Evolutionary conservation across 2,888 invertebrate genomes (phyloP).

Genomic region (Trisateles emortualis): DNA sequence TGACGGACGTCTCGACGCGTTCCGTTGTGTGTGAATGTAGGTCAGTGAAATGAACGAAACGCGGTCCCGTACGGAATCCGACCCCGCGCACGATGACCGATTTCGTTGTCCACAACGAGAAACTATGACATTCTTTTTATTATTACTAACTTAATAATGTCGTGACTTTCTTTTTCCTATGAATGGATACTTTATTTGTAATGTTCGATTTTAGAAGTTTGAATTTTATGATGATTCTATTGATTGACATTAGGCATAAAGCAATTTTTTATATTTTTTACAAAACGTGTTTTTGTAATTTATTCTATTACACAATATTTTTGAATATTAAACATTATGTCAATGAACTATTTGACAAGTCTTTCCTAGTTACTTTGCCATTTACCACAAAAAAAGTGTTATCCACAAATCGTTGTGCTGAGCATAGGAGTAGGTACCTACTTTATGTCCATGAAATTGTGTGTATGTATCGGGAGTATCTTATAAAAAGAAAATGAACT

Average conservation of each 20-base stretch:
- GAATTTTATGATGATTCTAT: conserved; percentile 2
- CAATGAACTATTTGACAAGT: neutral
- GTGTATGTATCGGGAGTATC: no score
- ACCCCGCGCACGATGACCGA: conserved; percentile 76
- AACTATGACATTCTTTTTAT: conserved; percentile 70
- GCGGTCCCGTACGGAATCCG: conserved; percentile 82
- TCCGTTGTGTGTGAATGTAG: conserved; percentile 71
- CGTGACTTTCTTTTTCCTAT: conserved; percentile 46
- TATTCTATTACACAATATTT: neutral
- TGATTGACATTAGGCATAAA: neutral
- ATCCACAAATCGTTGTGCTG: no score
- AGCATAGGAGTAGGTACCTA: no score
- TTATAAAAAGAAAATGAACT: no score
- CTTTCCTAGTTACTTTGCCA: no score
- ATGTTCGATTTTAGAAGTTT: conserved; percentile 9
- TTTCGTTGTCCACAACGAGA: conserved; percentile 70
- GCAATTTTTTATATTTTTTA: neutral
- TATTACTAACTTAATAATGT: conserved; percentile 41
- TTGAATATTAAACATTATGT: neutral
- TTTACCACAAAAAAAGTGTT: no score
- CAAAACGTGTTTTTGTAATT: neutral
- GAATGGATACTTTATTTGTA: conserved; percentile 15
- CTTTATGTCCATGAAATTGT: no score
- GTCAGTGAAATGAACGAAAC: conserved; percentile 85
- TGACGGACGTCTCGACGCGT: conserved; percentile 54